phyloP scores from a whole-genome alignment of 2,888 invertebrate species.

The Epinotia ramella region DNA sequence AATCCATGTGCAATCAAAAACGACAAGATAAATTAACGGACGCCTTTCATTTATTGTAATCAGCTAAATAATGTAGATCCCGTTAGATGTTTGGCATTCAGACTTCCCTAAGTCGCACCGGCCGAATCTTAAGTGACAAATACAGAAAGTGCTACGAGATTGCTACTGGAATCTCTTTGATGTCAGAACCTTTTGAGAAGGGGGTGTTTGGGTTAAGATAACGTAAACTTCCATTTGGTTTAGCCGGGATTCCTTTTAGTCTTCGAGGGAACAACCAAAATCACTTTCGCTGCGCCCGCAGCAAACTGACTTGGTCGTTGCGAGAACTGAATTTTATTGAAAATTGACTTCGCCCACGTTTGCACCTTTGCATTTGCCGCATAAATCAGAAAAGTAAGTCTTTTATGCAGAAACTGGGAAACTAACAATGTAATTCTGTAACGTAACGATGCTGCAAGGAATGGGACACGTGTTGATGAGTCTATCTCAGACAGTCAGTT shows the following conservation, averaged over 20 bases:
- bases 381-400: constrained; percentile 12
- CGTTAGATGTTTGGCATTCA: constrained; percentile 6
- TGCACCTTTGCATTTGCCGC: constrained; percentile 30
- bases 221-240: constrained; percentile 39
- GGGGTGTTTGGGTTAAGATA: constrained; percentile 34
- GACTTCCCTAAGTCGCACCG: not conserved
- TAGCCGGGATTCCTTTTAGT: constrained; percentile 37
- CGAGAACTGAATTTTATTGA: constrained; percentile 15
- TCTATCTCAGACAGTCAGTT: constrained; percentile 13
- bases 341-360: constrained; percentile 24
- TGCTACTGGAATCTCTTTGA: constrained; percentile 39
- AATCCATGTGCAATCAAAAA: no score
- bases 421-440: constrained; percentile 10
- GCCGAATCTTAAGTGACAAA: constrained; percentile 23
- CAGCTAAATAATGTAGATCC: not conserved
- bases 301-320: constrained; percentile 20
- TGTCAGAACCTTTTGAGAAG: constrained; percentile 13
- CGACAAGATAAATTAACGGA: no score
- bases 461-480: not conserved
- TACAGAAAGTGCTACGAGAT: constrained; percentile 22
- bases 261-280: constrained; percentile 34
- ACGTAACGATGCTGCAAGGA: constrained; percentile 12
- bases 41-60: no score
- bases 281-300: constrained; percentile 34
- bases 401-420: not conserved